Percentiles rank a stretch among this genome's conserved stretches.
phyloP scores from a whole-genome alignment of 2,113 vertebrate genomes.

The Mionectes macconnelli region DNA sequence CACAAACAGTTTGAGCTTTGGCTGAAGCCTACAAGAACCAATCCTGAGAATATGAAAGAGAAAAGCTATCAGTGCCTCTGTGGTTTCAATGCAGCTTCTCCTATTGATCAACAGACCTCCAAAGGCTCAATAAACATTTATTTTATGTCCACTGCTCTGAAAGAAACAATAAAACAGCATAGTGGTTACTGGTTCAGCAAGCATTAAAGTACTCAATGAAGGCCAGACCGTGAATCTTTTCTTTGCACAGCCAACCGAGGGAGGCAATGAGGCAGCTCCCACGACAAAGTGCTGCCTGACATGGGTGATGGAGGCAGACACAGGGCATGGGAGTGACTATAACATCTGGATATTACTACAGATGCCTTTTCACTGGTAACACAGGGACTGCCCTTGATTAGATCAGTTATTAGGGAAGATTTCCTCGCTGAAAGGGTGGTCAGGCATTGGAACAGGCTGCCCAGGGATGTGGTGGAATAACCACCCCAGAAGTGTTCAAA shows the following conservation, averaged over 20 bases:
- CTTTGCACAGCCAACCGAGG: background rate
- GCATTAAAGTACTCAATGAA: slow-evolving; percentile 34
- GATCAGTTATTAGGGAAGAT: background rate
- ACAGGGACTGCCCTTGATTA: background rate
- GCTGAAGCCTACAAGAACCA: background rate
- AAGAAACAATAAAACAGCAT: slow-evolving; percentile 27
- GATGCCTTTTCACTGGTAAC: background rate
- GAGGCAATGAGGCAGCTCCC: background rate
- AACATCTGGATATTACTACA: background rate
- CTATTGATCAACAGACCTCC: slow-evolving; percentile 46
- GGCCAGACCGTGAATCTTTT: background rate
- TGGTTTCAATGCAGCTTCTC: slow-evolving; percentile 26
- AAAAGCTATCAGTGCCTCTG: slow-evolving; percentile 21
- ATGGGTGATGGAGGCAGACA: background rate
- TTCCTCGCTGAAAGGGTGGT: background rate
- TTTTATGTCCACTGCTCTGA: slow-evolving; percentile 30
- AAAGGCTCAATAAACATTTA: slow-evolving; percentile 57
- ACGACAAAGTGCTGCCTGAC: background rate
- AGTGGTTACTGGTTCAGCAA: slow-evolving; percentile 13
- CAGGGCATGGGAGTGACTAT: background rate
- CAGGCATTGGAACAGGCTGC: background rate
- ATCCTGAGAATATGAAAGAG: background rate
- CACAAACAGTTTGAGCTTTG: background rate
- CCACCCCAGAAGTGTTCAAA: background rate
- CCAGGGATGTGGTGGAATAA: background rate